Evolutionary conservation across 1,140 invertebrate species (phyloP).

Genomic region (honey bee (Apis mellifera)): DNA sequence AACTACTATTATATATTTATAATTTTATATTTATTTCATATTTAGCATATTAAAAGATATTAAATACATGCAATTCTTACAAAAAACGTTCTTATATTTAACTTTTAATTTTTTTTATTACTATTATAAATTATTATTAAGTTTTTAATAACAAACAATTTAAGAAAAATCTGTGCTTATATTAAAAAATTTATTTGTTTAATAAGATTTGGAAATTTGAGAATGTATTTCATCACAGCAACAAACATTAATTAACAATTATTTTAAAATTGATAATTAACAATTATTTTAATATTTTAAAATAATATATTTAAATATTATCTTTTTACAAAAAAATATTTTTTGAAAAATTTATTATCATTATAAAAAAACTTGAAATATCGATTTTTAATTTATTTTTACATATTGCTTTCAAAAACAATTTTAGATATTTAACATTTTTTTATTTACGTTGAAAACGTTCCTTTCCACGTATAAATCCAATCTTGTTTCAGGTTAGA

Average conservation of each 20-base stretch:
- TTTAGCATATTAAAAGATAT: no score
- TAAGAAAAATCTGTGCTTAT: neutral
- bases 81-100: neutral
- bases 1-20: no score
- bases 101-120: neutral
- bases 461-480: neutral
- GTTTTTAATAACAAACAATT: no score
- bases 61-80: no score
- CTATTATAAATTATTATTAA: neutral
- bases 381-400: neutral
- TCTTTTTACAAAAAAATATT: neutral
- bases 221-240: neutral
- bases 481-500: neutral
- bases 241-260: neutral
- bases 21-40: no score
- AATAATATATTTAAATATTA: no score
- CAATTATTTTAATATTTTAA: no score
- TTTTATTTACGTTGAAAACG: neutral
- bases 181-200: neutral
- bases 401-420: neutral
- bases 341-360: neutral
- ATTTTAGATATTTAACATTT: neutral
- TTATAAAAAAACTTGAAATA: neutral
- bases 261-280: no score
- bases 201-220: neutral